Conservation (phyloP, 2,888 invertebrate genomes). For the Limnephilus lunatus region DNA sequence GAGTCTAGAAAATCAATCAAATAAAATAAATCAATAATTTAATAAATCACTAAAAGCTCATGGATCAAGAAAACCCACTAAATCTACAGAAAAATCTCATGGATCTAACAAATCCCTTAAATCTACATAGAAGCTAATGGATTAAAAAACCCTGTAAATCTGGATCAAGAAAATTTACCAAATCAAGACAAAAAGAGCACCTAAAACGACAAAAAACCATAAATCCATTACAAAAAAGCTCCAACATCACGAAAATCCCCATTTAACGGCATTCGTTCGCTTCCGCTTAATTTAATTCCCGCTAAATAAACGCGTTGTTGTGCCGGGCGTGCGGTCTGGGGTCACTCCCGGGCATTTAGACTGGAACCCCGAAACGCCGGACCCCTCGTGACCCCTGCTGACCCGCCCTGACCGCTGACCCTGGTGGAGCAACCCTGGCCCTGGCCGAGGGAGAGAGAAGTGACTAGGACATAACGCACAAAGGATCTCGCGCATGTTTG, state of each 20-base stretch:
- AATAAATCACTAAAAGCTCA: not conserved
- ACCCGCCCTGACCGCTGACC: conserved; percentile 42
- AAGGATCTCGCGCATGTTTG: conserved; percentile 23
- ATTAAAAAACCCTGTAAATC: not conserved
- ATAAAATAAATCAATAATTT: no score
- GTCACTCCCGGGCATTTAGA: conserved; percentile 61
- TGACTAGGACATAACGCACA: not conserved
- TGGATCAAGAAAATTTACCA: not conserved
- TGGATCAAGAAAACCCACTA: not conserved
- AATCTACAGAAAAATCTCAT: not conserved
- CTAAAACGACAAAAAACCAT: not conserved
- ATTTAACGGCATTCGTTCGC: not conserved
- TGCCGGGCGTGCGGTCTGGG: conserved; percentile 64
- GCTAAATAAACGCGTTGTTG: conserved; percentile 62
- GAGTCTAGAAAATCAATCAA: not conserved
- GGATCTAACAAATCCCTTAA: not conserved
- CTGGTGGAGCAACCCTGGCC: not conserved
- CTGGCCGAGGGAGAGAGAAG: not conserved
- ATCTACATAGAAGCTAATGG: no score
- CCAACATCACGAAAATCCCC: not conserved
- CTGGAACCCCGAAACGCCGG: conserved; percentile 19
- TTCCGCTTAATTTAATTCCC: conserved; percentile 62
- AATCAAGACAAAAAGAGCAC: not conserved
- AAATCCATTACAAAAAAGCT: not conserved
- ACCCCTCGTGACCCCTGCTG: conserved; percentile 54